Evolutionary conservation across 2,888 invertebrate genomes (phyloP), one percentile per base, ranked within the genome.

Genomic region (Hirtodrosophila cameraria): DNA sequence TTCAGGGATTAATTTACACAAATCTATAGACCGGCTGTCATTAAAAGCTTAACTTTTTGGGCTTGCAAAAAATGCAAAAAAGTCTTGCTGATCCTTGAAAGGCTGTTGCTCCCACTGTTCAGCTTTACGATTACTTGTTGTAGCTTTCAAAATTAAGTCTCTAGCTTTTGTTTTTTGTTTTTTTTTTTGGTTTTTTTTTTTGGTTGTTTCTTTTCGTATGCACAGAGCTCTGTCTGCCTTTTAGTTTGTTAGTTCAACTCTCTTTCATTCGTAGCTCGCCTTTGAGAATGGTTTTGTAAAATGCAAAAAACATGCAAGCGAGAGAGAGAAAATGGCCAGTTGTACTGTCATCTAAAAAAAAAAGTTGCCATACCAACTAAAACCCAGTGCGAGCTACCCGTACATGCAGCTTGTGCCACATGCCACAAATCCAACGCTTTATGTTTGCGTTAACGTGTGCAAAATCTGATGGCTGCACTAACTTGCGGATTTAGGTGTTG

Each of bases 401-500:
- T n/a, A 16, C 49, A 31, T 20, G 13, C 46, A 15, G 15, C 59
- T 35, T 70, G n/a, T n/a, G 66, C 70, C 45, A 54, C 70, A 70
- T 66, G 70, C 68, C 72, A 64, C 62, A 77, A 77, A 82, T 83
- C 81, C 79, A 58, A 79, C 76, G 81, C 78, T 81, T 82, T 81
- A 84, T 84, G 84, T 75, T 81, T 79, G 75, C 76, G 81, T 79
- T 80, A 80, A 82, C 81, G 82, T 79, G 84, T 77, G 84, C 75
- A 80, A 82, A 82, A 82, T 82, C 82, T 81, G 82, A 81, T 79
- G 82, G 75, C 60, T 75, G 79, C 81, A 75, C 84, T 82, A 82
- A 82, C 84, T 82, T 82, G 81, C 84, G 84, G 82, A 84, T 83
- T 84, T 84, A 80, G 82, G 84, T 84, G 83, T 74, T 82, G 84